Percentiles rank a stretch among this genome's conserved stretches.
phyloP scores from a whole-genome alignment of 2,113 vertebrate species.

The Pteronura brasiliensis region DNA sequence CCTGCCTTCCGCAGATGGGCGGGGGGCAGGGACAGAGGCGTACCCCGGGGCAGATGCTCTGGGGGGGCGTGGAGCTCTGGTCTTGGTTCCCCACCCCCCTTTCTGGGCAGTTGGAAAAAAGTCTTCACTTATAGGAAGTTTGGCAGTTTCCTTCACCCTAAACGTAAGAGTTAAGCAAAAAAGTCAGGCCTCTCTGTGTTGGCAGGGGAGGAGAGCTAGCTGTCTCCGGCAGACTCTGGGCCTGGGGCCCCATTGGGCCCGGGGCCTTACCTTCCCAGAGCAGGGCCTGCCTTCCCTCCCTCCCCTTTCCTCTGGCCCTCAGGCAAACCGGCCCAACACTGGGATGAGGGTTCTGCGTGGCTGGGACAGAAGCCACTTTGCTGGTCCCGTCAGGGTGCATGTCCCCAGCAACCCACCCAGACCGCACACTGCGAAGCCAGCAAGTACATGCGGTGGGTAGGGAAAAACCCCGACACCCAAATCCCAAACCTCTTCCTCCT shows the following conservation, averaged over 20 bases:
- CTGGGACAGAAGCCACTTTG: not conserved
- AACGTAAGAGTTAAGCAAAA: conserved; percentile 44
- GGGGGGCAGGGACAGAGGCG: not conserved
- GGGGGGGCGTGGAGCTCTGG: not conserved
- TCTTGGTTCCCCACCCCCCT: conserved; percentile 3
- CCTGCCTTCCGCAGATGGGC: conserved; percentile 80
- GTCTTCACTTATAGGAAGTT: conserved; percentile 47
- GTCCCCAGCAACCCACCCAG: not conserved
- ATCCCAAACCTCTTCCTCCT: not conserved
- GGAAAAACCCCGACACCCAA: not conserved
- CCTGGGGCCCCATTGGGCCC: not conserved
- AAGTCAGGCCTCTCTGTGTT: conserved; percentile 61
- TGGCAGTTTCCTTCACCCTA: conserved; percentile 68
- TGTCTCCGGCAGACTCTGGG: not conserved
- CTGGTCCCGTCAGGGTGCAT: fast-evolving
- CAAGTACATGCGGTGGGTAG: not conserved
- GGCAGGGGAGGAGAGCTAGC: not conserved
- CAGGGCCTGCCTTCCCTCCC: not conserved
- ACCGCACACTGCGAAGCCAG: not conserved
- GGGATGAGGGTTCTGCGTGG: not conserved
- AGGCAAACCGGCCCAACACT: not conserved
- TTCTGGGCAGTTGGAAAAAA: conserved; percentile 36
- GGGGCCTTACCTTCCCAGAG: not conserved
- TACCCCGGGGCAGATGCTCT: not conserved
- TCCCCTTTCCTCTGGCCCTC: not conserved